Percentiles rank a stretch among this genome's conserved stretches.
phyloP scores from a whole-genome alignment of 2,888 invertebrate genomes.

The Andrena praecox region DNA sequence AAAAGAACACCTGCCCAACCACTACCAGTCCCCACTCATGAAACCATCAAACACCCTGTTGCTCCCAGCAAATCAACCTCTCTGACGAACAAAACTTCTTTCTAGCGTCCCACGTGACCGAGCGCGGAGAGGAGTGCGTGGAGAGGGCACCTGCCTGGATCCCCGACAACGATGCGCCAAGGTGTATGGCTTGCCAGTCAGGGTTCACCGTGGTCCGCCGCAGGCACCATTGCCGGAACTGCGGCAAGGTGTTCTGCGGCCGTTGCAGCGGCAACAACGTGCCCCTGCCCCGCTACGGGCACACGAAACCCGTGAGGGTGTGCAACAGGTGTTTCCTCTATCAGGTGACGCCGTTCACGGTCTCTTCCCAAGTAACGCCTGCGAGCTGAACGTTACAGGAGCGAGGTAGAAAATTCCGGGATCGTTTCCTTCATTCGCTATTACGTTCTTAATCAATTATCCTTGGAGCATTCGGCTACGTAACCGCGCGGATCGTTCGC shows the following conservation, averaged over 20 bases:
- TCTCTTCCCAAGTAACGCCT: constrained; percentile 80
- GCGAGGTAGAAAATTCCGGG: constrained; percentile 31
- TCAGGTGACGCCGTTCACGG: constrained; percentile 89
- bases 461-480: constrained; percentile 17
- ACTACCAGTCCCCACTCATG: not conserved
- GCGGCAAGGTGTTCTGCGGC: constrained; percentile 98
- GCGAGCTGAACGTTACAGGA: constrained; percentile 79
- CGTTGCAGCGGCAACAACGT: constrained; percentile 97
- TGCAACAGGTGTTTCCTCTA: constrained; percentile 95
- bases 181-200: constrained; percentile 96
- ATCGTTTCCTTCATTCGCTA: constrained; percentile 18
- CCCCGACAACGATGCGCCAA: constrained; percentile 95
- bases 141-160: constrained; percentile 95
- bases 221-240: constrained; percentile 98
- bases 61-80: not conserved
- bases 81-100: not conserved
- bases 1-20: too few relatives aligned
- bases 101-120: constrained; percentile 80
- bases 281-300: constrained; percentile 96
- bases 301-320: constrained; percentile 96
- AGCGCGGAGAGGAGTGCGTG: constrained; percentile 82
- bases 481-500: constrained; percentile 34
- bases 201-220: constrained; percentile 98
- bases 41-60: not conserved
- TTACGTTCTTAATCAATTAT: constrained; percentile 25